phyloP scores from a whole-genome alignment of 2,113 vertebrate species.

The human region DNA sequence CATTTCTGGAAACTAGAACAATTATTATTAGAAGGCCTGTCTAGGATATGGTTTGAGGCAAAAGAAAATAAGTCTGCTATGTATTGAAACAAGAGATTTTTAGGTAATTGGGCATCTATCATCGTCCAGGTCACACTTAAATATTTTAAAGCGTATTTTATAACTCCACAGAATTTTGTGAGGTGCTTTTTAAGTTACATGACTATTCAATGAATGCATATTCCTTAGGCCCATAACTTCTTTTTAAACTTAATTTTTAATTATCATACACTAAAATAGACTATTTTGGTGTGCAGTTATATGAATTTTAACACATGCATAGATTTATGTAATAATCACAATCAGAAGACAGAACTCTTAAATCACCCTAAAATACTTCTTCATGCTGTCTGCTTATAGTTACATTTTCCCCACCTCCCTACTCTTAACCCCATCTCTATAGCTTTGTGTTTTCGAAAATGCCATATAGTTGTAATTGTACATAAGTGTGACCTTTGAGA shows the following conservation, averaged over 20 bases:
- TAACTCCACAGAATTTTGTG: not conserved
- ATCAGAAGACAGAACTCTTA: not conserved
- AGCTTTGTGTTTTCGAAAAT: not conserved
- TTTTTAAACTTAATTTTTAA: not conserved
- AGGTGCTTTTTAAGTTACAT: not conserved
- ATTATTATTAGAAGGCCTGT: not conserved
- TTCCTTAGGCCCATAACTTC: not conserved
- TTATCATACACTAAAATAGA: not conserved
- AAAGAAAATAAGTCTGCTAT: not conserved
- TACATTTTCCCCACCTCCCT: not conserved
- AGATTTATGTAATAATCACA: not conserved
- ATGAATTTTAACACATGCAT: not conserved
- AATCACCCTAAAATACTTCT: not conserved
- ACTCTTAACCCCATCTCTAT: not conserved
- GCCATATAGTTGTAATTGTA: not conserved
- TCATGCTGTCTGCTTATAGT: not conserved
- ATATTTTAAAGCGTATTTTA: not conserved
- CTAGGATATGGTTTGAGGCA: not conserved
- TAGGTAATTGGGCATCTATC: not conserved
- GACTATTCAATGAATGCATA: not conserved
- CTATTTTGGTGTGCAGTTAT: not conserved
- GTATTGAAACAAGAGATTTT: not conserved
- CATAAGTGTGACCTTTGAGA: not conserved
- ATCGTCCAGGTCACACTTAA: not conserved
- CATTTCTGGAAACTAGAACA: not conserved